Evolutionary conservation across 2,797 vertebrate species (phyloP), one percentile per base, ranked within the genome.

Genomic region (Micrastur ruficollis): DNA sequence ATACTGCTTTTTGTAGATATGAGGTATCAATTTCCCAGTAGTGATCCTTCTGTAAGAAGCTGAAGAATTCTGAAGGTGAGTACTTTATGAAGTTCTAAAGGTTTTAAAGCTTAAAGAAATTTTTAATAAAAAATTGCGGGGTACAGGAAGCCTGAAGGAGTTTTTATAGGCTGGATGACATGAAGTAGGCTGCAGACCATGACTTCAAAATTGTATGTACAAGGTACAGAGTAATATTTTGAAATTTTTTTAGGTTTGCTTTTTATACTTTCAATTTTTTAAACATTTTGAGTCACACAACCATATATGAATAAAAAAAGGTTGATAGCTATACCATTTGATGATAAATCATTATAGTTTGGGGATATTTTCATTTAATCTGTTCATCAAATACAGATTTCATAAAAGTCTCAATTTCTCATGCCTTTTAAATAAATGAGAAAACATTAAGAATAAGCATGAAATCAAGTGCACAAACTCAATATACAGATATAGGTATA

Each of bases 91-190:
- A 73, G 29, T 67, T 86, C 26, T 36, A 19, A 65, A 66, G 12
- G 31, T 79, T 91, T 92, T 86, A 95, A 95, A 96, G 14, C 23
- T 93, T 88, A 94, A 90, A 91, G 27, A 95, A 65, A 72, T 81
- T 89, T 75, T 78, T 40, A 86, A 84, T 94, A 44, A 68, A 97
- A 82, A 49, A 70, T n/a, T 63, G 27, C 20, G 79, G 22, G 29
- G 13, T 46, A 70, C 14, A 63, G 49, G 46, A 91, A 86, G 47
- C 25, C 55, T 66, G 31, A 89, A 86, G n/a, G n/a, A 84, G 16
- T 1, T 22, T 79, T 88, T 84, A 59, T 55, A 73, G 73, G 46
- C 36, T 36, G 20, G 19, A 74, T 92, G 59, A 44, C n/a, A 63
- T 4, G 2, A 66, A 75, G 21, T 25, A 89, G 50, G 47, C 12